Conservation (phyloP, 64 coral and sea anemone genomes). For the Pachyseris speciosa region DNA sequence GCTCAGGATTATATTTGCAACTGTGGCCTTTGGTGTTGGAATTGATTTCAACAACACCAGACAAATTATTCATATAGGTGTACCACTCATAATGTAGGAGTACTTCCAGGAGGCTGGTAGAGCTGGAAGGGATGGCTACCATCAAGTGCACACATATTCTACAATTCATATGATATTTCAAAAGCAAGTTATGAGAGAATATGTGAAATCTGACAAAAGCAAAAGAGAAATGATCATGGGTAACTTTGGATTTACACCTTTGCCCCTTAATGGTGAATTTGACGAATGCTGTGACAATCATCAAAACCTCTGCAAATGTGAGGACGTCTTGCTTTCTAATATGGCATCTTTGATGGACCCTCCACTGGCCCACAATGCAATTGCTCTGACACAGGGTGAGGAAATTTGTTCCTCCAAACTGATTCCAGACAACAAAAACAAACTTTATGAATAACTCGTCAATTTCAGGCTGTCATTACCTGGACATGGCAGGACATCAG, state of each 20-base stretch:
- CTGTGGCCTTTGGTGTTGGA: conserved; percentile 76
- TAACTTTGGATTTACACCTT: conserved; percentile 43
- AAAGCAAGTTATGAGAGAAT: conserved; percentile 48
- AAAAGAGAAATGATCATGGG: conserved; percentile 51
- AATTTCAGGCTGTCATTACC: conserved; percentile 35
- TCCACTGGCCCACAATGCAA: not conserved
- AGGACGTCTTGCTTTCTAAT: conserved; percentile 22
- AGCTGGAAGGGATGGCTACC: conserved; percentile 61
- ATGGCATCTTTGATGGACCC: not conserved
- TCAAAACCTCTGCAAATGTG: conserved; percentile 20
- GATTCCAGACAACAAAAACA: conserved; percentile 10
- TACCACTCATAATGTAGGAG: conserved; percentile 46
- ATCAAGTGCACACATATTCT: conserved; percentile 12
- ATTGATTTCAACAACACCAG: conserved; percentile 39
- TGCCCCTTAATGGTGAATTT: not conserved
- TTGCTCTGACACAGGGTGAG: not conserved
- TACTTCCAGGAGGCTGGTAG: conserved; percentile 72
- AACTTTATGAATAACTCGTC: conserved; percentile 26
- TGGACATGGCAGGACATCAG: conserved; percentile 25
- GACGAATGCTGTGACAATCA: conserved; percentile 47
- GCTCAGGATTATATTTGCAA: conserved; percentile 58
- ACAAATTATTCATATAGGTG: conserved; percentile 65
- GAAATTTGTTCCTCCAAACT: not conserved
- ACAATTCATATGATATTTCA: conserved; percentile 51
- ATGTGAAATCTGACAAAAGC: conserved; percentile 23